Evolutionary conservation across 2,113 vertebrate species (phyloP).

Genomic region (Eonycteris spelaea): DNA sequence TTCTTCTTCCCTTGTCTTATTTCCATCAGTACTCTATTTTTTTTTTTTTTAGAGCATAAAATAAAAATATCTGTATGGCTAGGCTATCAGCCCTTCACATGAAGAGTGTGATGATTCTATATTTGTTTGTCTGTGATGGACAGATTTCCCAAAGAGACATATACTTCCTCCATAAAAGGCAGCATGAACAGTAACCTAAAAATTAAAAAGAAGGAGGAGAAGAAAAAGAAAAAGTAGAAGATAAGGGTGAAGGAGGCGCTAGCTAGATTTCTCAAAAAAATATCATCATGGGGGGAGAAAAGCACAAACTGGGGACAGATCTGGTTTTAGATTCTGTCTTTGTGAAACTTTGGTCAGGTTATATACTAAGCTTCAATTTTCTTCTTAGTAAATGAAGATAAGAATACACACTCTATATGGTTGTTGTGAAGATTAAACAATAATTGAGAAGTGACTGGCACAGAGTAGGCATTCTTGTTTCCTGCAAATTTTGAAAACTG

Average conservation of each 20-base stretch:
- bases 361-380: rapidly evolving
- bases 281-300: rapidly evolving
- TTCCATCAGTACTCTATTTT: conserved; percentile 49
- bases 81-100: not conserved
- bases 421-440: not conserved
- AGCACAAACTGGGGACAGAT: not conserved
- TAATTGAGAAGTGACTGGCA: not conserved
- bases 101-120: not conserved
- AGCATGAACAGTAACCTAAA: not conserved
- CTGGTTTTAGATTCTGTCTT: not conserved
- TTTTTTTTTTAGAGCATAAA: conserved; percentile 55
- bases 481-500: not conserved
- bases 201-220: conserved; percentile 13
- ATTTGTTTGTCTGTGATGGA: conserved; percentile 38
- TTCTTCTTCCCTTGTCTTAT: conserved; percentile 38
- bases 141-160: not conserved
- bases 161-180: not conserved
- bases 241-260: not conserved
- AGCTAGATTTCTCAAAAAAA: not conserved
- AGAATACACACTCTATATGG: not conserved
- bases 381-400: not conserved
- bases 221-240: not conserved
- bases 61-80: conserved; percentile 53
- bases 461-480: not conserved
- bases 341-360: not conserved